Base-by-base conservation (phyloP, 2,797 vertebrate genomes). In the Synaphobranchus kaupii region DNA sequence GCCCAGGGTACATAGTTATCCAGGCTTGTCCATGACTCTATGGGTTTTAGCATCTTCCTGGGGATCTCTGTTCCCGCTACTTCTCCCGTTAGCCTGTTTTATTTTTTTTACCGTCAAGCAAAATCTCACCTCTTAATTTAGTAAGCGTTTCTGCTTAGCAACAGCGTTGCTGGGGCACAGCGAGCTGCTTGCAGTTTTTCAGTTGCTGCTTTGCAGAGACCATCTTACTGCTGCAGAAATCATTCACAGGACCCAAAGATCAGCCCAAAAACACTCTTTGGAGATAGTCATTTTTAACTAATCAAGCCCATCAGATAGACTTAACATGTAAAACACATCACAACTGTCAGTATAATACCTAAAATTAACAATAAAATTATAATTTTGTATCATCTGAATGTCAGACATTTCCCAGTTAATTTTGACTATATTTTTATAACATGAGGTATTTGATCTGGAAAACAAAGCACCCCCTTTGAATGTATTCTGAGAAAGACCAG, bases 41-140 rank as follows among this genome's bases (percentile, higher is more conserved):
- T 28, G 22, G 63, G 10, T 66, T 66, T 7, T 68, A 68, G 25
- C 63, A 68, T 68, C n/a, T 68, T 68, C 25, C 63, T 68, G 63
- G 25, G 25, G 9, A n/a, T 68, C 63, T 68, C 25, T 68, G 63
- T 68, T 68, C 10, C 7, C 28, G 25, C 63, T 28, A 68, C n/a
- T 28, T 68, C 25, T 28, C 25, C 25, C 25, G 25, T 68, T 12
- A 28, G 63, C 63, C 25, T 68, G 63, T 68, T 68, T 58, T 58
- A 15, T 58, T 58, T 58, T 20, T 68, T 58, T 58, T 68, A 28
- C n/a, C 63, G 8, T 28, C n/a, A 28, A 68, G 63, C 63, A 68
- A 68, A 68, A 68, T 68, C 63, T 68, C 63, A 68, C 63, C 63
- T 68, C 63, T 68, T 68, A 68, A 68, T 68, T 68, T n/a, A 68